Evolutionary conservation across 1,140 invertebrate species (phyloP), one percentile per base, ranked within the genome.

Genomic region (Triops longicaudatus): DNA sequence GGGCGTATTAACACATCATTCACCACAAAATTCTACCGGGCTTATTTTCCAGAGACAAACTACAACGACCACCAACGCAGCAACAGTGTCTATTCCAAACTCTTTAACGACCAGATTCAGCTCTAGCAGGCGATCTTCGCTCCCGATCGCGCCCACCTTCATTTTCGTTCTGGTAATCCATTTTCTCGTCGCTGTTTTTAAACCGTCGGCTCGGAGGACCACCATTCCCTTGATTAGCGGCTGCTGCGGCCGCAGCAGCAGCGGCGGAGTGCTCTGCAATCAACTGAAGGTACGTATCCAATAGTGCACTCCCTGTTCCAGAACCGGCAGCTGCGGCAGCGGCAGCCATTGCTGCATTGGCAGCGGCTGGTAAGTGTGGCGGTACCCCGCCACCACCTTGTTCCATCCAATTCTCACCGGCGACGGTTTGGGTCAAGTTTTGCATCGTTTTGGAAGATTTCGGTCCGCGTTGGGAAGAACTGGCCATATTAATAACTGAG

Each of bases 221-320:
- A 14, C 50, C 31, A 37, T 37, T 37, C 31, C 31, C 50, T 22
- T 63, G 50, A 63, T 27, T 75, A 22, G 73, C 78, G 5, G 77
- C 77, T 4, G 79, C 79, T 0, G 78, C 77, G 0, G 78, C 79
- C 12, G 79, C 80, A 17, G 77, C 77, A 26, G 78, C 78, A 14
- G 80, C 82, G 22, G 81, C 80, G 42, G 90, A 88, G 81, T 92
- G 94, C 81, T 94, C 92, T 0, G 91, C 91, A 79, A 94, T 93
- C 77, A 93, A 89, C 82, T 94, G 92, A 22, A 95, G 85, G 82
- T 94, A 94, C 1, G 92, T 93, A 82, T 94, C 92, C 26, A 94
- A 82, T 41, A 95, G 87, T 0, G 91, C 91, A 1, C 92, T 93
- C 0, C 91, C 91, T 37, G 90, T 87, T 79, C 87, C 82, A 79